Evolutionary conservation across 30 jellyfish, hydroid and myxozoan genomes (phyloP).

Genomic region (Calvadosia cruxmelitensis): DNA sequence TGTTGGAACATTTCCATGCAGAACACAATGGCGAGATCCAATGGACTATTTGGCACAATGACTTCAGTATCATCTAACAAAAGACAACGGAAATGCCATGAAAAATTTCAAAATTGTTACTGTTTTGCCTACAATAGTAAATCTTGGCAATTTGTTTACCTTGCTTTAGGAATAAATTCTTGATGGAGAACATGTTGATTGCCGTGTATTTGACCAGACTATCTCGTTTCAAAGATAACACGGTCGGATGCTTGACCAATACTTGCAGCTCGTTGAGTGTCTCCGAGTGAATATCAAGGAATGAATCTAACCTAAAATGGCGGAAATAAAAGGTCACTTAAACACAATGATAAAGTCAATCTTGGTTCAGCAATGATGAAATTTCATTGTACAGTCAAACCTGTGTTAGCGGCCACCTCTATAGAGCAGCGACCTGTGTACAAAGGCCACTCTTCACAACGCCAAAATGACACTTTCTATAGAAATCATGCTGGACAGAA

Average conservation of each 20-base stretch:
- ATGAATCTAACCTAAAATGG: slow-evolving; percentile 65
- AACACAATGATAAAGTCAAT: too few species aligned
- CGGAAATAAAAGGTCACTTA: too few species aligned
- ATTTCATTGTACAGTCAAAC: not conserved
- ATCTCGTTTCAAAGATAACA: slow-evolving; percentile 62
- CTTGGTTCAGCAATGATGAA: too few species aligned
- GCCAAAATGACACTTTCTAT: not conserved
- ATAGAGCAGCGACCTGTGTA: too few species aligned
- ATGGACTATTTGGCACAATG: slow-evolving; percentile 16
- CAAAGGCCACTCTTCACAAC: not conserved
- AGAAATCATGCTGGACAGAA: not conserved
- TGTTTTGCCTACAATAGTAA: not conserved
- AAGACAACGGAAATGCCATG: not conserved
- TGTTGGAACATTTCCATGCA: slow-evolving; percentile 70
- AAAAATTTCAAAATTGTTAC: too few species aligned
- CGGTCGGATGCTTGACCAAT: slow-evolving; percentile 52
- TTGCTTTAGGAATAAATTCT: slow-evolving; percentile 51
- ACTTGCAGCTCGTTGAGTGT: slow-evolving; percentile 52
- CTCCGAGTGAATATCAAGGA: slow-evolving; percentile 66
- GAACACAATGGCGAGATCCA: slow-evolving; percentile 73
- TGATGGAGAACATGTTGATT: slow-evolving; percentile 65
- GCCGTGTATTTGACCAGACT: slow-evolving; percentile 90
- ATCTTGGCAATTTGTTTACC: slow-evolving; percentile 26
- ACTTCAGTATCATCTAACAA: not conserved
- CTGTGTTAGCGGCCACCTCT: not conserved